Evolutionary conservation across 2,797 vertebrate genomes (phyloP).

Genomic region (Muscicapa striata): DNA sequence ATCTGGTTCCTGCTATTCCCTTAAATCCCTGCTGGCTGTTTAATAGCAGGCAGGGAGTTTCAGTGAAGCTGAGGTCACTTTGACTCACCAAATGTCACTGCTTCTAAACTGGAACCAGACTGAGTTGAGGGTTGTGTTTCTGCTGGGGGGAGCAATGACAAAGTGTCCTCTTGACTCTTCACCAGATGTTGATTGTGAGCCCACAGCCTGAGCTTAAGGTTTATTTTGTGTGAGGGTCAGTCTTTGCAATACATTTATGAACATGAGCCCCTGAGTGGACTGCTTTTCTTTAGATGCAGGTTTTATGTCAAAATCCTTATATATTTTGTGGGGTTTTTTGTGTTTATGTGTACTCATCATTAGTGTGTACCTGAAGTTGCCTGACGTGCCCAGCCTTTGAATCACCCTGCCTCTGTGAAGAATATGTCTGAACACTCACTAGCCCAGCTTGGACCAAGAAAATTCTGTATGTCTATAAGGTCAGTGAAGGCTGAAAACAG

Average conservation of each 20-base stretch:
- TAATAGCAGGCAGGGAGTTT: background rate
- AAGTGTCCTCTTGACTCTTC: background rate
- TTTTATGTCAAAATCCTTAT: background rate
- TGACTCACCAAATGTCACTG: background rate
- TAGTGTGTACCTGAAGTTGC: background rate
- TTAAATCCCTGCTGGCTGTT: slow-evolving; percentile 39
- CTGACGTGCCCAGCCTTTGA: background rate
- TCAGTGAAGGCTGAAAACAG: background rate
- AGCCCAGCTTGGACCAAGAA: background rate
- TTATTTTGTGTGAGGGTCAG: background rate
- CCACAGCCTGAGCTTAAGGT: background rate
- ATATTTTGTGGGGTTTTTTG: accelerated
- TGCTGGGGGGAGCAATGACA: background rate
- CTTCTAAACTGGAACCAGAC: slow-evolving; percentile 56
- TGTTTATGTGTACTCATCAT: background rate
- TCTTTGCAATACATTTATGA: background rate
- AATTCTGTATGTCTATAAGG: background rate
- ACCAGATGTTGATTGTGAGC: background rate
- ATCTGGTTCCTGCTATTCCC: slow-evolving; percentile 44
- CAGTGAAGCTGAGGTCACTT: slow-evolving; percentile 32
- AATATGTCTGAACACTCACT: background rate
- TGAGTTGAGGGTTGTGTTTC: background rate
- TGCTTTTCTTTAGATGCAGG: background rate
- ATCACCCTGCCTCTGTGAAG: background rate
- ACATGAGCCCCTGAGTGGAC: background rate